Base-by-base conservation (phyloP, 2,113 vertebrate genomes). In the Tragelaphus imberbis region DNA sequence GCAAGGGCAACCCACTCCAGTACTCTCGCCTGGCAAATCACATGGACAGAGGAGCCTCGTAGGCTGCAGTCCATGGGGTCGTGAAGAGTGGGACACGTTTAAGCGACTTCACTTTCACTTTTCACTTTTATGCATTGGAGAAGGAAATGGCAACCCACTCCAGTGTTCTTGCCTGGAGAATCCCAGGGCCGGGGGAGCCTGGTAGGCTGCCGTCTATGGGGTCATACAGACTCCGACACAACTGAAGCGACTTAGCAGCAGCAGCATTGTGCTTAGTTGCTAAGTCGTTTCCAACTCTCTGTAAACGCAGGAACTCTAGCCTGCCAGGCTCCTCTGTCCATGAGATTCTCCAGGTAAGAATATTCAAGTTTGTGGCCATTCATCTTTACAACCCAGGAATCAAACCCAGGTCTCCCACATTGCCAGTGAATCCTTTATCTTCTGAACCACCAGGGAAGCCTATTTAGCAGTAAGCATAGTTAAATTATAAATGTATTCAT, bases 31-130 rank as follows among this genome's bases (percentile, higher is more conserved):
- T 63, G 59, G 27, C 5, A 63, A 63, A 63, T 63, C 59, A 5
- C 28, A 30, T 63, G 59, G 59, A 63, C 0, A 1, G 59, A 63
- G 59, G 28, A 63, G 2, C 13, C 5, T 61, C 5, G 59, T 30
- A 61, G 59, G 27, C 12, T 63, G 59, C 12, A 63, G 28, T 15
- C 14, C 59, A 63, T 63, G 13, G 59, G 59, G 59, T 63, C 28
- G 0, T 0, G 0, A 30, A 63, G 28, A 63, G 13, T 63, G 2
- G 13, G 28, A 30, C 6, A 63, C 2, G 5, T 15, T 30, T 63
- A 28, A 30, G 59, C 2, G 2, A 30, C 6, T 30, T 63, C 27
- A 63, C 28, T 63, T 30, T 63, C 13, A 30, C 28, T 61, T 61
- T 61, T 61, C 27, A 61, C 27, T 61, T 61, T 6, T 5, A 61